phyloP scores from a whole-genome alignment of 1,140 invertebrate species.

The Heliconius hewitsoni region DNA sequence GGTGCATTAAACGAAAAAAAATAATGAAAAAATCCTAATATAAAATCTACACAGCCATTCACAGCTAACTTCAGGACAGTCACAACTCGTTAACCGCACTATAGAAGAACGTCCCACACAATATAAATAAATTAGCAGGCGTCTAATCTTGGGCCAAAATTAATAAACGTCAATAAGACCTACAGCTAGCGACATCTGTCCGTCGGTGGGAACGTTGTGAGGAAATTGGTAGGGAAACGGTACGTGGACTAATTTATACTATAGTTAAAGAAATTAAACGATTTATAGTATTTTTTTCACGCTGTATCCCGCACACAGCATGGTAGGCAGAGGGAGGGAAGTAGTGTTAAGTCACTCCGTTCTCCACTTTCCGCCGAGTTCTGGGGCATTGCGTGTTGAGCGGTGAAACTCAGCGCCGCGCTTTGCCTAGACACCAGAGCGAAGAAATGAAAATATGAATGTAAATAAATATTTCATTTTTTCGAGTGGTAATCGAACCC shows the following conservation, averaged over 20 bases:
- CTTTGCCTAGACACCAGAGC: too few relatives aligned
- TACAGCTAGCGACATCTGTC: constrained; percentile 43
- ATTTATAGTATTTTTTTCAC: neutral
- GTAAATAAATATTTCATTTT: too few relatives aligned
- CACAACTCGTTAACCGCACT: too few relatives aligned
- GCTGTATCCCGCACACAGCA: too few relatives aligned
- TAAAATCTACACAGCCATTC: neutral
- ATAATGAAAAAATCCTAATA: neutral
- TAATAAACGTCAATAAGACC: constrained; percentile 50
- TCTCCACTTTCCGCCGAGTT: too few relatives aligned
- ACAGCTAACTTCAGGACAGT: too few relatives aligned
- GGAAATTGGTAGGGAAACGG: constrained; percentile 34
- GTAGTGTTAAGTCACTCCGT: too few relatives aligned
- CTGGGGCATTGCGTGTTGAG: too few relatives aligned
- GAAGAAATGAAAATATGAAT: too few relatives aligned
- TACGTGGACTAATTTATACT: constrained; percentile 23
- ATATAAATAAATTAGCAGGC: constrained; percentile 56
- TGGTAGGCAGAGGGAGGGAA: too few relatives aligned
- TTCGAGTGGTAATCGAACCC: too few relatives aligned
- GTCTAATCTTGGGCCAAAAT: constrained; percentile 47
- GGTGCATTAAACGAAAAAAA: neutral
- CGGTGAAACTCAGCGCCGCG: too few relatives aligned
- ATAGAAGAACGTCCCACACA: constrained; percentile 40
- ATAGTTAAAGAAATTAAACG: constrained; percentile 15
- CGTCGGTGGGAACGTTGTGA: constrained; percentile 35